A percentile compares a stretch with the other conserved stretches of the same genome.
These are phyloP conservation scores for Alloplasta piceator DNA, from an alignment of 2,888 invertebrate genomes.

Conservation along the genomic window DNA sequence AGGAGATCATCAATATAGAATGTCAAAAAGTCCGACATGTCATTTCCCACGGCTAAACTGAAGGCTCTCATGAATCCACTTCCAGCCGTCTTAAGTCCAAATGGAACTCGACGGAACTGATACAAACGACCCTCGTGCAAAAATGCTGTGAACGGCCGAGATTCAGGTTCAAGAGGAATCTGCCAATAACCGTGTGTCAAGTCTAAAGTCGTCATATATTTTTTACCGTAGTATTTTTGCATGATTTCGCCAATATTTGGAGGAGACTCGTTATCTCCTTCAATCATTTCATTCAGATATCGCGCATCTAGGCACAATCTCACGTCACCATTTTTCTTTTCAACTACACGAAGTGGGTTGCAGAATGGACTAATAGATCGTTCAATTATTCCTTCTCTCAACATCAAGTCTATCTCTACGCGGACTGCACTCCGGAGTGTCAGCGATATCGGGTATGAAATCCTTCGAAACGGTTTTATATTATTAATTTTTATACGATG, in stretches of 20 bases:
- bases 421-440: slow-evolving; percentile 68
- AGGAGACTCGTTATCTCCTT: slow-evolving; percentile 71
- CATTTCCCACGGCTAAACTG: slow-evolving; percentile 69
- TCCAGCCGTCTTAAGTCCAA: background rate
- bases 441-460: slow-evolving; percentile 74
- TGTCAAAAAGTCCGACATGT: slow-evolving; percentile 39
- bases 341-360: slow-evolving; percentile 72
- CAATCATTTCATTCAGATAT: slow-evolving; percentile 72
- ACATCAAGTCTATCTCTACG: slow-evolving; percentile 69
- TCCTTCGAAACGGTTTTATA: slow-evolving; percentile 61
- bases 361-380: slow-evolving; percentile 68
- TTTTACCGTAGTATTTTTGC: slow-evolving; percentile 56
- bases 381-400: slow-evolving; percentile 57
- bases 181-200: slow-evolving; percentile 65
- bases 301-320: slow-evolving; percentile 76
- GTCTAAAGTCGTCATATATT: slow-evolving; percentile 65
- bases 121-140: slow-evolving; percentile 37
- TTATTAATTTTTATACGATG: slow-evolving; percentile 67
- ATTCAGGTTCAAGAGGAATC: slow-evolving; percentile 47
- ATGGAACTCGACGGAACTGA: background rate
- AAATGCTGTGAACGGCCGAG: slow-evolving; percentile 60
- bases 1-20: slow-evolving; percentile 61
- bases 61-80: slow-evolving; percentile 67
- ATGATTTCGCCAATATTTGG: slow-evolving; percentile 65
- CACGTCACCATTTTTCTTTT: slow-evolving; percentile 73